phyloP scores from a whole-genome alignment of 2,113 vertebrate species.

The Tricholaema leucomelas region DNA sequence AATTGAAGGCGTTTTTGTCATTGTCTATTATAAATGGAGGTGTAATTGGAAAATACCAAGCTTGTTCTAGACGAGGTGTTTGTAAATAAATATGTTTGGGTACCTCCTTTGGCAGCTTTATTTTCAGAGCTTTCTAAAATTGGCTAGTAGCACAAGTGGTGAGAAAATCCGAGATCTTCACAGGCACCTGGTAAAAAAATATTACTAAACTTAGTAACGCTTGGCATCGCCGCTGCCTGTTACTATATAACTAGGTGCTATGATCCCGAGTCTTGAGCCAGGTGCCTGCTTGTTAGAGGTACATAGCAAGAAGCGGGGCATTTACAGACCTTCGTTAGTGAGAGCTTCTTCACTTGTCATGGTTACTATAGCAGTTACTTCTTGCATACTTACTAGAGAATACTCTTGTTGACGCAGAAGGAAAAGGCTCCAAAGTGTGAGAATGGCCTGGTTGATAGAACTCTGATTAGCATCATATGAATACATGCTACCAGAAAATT shows the following conservation, averaged over 20 bases:
- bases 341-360: not conserved
- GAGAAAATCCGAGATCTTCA: not conserved
- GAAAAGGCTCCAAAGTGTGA: not conserved
- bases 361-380: not conserved
- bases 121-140: not conserved
- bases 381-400: not conserved
- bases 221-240: not conserved
- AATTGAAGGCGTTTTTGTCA: conserved; percentile 16
- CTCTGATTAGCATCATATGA: not conserved
- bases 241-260: not conserved
- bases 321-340: not conserved
- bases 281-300: not conserved
- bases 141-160: not conserved
- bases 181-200: not conserved
- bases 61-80: not conserved
- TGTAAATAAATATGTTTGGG: not conserved
- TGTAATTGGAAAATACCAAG: not conserved
- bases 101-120: not conserved
- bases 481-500: not conserved
- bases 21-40: not conserved
- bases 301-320: not conserved
- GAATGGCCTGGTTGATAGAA: not conserved
- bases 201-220: not conserved
- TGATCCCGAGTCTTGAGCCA: not conserved
- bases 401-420: not conserved